Percentiles rank a stretch among this genome's conserved stretches.
Evolutionary conservation across 2,797 vertebrate genomes (phyloP).

Genomic region (Telmatherina bonti): DNA sequence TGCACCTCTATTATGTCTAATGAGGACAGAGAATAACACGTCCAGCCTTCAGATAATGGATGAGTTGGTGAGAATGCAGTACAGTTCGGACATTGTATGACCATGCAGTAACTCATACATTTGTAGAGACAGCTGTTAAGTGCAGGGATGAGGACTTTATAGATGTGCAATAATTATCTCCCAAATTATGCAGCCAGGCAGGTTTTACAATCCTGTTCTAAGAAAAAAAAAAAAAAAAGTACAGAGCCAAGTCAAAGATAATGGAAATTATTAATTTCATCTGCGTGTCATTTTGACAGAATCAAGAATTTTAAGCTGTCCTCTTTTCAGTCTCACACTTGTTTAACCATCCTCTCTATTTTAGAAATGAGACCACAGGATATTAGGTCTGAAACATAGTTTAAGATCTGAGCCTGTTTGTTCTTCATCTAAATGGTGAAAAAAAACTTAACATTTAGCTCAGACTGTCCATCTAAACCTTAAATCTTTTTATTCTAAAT

Average conservation of each 20-base stretch:
- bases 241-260: background rate
- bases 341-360: too few species aligned
- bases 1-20: conserved; percentile 49
- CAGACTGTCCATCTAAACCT: background rate
- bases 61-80: conserved; percentile 31
- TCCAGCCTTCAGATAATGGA: conserved; percentile 36
- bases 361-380: background rate
- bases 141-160: conserved; percentile 36
- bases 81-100: conserved; percentile 32
- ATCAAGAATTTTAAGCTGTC: background rate
- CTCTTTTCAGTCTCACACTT: background rate
- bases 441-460: background rate
- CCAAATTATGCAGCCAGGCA: background rate
- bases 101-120: conserved; percentile 1
- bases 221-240: conserved; percentile 1
- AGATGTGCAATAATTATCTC: conserved; percentile 22
- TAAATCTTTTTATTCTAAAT: background rate
- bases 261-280: conserved; percentile 2
- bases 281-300: background rate
- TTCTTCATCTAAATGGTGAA: background rate
- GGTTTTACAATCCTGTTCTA: background rate
- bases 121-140: conserved; percentile 37
- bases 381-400: background rate
- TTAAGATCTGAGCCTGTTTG: background rate
- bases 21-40: conserved; percentile 40